These are phyloP conservation scores for Deroptyus accipitrinus DNA, from an alignment of 2,113 vertebrate species.

Conservation along the genomic window DNA sequence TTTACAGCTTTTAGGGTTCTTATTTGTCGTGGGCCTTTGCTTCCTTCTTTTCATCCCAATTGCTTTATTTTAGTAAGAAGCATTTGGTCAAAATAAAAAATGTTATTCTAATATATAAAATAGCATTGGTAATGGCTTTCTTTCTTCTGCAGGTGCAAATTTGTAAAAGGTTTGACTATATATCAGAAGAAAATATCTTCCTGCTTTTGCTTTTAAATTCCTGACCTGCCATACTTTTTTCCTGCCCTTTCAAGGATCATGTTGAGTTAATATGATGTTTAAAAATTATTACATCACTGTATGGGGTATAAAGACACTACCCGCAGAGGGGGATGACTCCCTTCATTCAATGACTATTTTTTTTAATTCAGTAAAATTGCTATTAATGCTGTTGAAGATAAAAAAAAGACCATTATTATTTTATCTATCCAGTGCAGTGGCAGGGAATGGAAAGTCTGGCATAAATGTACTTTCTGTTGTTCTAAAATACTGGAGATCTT, in stretches of 20 bases:
- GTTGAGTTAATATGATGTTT: not conserved
- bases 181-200: not conserved
- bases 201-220: not conserved
- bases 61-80: not conserved
- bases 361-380: not conserved
- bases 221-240: not conserved
- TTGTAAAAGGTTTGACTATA: not conserved
- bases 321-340: not conserved
- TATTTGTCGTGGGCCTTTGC: not conserved
- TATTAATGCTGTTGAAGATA: not conserved
- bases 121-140: not conserved
- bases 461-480: not conserved
- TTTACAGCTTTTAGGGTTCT: not conserved
- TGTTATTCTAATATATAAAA: not conserved
- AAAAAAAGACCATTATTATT: not conserved
- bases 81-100: not conserved
- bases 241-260: not conserved
- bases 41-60: not conserved
- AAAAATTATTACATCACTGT: not conserved
- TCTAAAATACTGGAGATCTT: not conserved
- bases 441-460: not conserved
- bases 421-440: not conserved
- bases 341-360: not conserved
- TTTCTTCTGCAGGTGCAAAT: not conserved
- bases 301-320: not conserved